Evolutionary conservation across 2,888 invertebrate genomes (phyloP).

Genomic region (Parapristionchus giblindavisi): DNA sequence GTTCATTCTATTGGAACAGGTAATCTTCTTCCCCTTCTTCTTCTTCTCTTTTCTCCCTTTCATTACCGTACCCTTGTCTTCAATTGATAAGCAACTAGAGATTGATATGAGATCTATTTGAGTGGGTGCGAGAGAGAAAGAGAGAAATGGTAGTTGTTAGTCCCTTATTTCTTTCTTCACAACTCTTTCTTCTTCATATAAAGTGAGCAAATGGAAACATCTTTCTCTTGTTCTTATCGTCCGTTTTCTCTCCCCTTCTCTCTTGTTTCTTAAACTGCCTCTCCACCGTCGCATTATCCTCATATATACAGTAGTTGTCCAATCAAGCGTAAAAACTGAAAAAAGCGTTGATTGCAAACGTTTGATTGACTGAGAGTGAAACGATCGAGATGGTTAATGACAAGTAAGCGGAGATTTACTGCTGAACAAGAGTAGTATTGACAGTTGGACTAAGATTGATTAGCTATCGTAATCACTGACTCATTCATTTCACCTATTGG

Average conservation of each 20-base stretch:
- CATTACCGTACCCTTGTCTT: not conserved
- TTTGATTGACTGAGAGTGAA: conserved; percentile 15
- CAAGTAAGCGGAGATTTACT: not conserved
- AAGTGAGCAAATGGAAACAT: too few species aligned
- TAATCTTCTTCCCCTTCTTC: conserved; percentile 1
- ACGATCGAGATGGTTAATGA: not conserved
- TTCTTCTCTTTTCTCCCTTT: conserved; percentile 15
- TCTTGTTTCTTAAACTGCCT: not conserved
- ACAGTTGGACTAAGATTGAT: too few species aligned
- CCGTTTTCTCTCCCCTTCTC: conserved; percentile 14
- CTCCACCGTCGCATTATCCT: conserved; percentile 19
- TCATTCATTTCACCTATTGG: too few species aligned
- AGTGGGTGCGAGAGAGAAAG: not conserved
- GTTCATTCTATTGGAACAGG: too few species aligned
- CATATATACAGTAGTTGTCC: conserved; percentile 35
- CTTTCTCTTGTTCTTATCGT: not conserved
- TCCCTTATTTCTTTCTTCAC: not conserved
- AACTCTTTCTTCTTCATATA: not conserved
- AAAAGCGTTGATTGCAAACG: too few species aligned
- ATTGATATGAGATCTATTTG: conserved; percentile 12
- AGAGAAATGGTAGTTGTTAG: not conserved
- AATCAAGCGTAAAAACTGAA: conserved; percentile 37
- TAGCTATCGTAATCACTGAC: too few species aligned
- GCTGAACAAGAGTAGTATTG: not conserved
- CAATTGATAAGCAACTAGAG: conserved; percentile 28